phyloP scores from a whole-genome alignment of 2,113 vertebrate species.

The Corydoras sp. region DNA sequence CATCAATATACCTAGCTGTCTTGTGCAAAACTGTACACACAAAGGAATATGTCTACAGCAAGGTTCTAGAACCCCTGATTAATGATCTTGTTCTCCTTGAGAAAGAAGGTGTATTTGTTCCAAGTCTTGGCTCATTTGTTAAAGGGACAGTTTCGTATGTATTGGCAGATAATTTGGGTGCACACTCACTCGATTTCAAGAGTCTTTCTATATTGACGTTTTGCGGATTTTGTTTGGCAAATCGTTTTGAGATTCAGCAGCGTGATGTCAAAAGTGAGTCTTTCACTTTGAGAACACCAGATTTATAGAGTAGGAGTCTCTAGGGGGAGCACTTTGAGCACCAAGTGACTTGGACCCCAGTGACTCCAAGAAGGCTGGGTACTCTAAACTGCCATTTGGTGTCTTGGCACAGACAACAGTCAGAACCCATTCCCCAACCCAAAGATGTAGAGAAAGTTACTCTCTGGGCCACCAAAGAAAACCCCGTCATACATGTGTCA shows the following conservation, averaged over 20 bases:
- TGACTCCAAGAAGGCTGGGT: too few species aligned
- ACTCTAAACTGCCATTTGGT: too few species aligned
- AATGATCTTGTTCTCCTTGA: conserved; percentile 15
- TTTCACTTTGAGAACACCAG: not conserved
- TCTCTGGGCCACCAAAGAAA: too few species aligned
- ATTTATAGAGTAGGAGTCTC: not conserved
- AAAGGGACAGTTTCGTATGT: conserved; percentile 20
- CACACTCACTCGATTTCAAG: not conserved
- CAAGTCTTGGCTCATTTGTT: conserved; percentile 6
- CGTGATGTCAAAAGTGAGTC: not conserved
- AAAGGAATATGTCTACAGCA: conserved; percentile 10
- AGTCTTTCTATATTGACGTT: not conserved
- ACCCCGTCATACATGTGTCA: too few species aligned
- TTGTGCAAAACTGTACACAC: conserved; percentile 4
- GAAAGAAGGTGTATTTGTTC: conserved; percentile 19
- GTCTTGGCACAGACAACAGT: too few species aligned
- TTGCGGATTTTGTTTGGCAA: not conserved
- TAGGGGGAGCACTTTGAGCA: too few species aligned
- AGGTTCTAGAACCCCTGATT: conserved; percentile 20
- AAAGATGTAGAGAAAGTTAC: too few species aligned
- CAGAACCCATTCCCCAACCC: too few species aligned
- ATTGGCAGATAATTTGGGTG: not conserved
- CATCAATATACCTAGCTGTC: conserved; percentile 32
- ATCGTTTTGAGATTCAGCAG: not conserved
- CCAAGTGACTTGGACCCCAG: too few species aligned